Percentiles rank a stretch among this genome's conserved stretches.
These are phyloP conservation scores for Melanaphis sacchari DNA, from an alignment of 1,140 invertebrate species.

Conservation along the genomic window DNA sequence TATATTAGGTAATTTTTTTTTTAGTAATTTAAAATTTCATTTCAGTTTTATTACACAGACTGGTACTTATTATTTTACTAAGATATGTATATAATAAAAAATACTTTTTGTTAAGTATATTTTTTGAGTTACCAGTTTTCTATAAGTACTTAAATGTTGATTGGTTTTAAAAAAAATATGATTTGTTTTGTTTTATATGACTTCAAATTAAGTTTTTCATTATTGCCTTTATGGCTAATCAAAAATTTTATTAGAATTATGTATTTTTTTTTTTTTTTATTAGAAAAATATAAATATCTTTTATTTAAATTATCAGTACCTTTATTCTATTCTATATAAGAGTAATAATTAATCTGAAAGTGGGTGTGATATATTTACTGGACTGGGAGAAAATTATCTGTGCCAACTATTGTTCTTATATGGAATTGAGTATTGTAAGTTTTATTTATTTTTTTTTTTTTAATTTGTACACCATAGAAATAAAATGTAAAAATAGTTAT, in stretches of 20 bases:
- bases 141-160: background rate
- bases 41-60: background rate
- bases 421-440: background rate
- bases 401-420: background rate
- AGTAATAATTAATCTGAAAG: background rate
- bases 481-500: background rate
- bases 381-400: background rate
- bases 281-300: background rate
- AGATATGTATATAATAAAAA: background rate
- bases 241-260: background rate
- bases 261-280: background rate
- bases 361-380: background rate
- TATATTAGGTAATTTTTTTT: background rate
- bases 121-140: conserved; percentile 5
- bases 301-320: too few relatives aligned
- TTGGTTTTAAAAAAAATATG: background rate
- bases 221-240: background rate
- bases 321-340: background rate
- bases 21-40: background rate
- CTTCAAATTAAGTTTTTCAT: background rate
- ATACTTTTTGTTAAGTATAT: background rate
- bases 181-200: background rate
- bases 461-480: background rate
- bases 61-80: background rate
- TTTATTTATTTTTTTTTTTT: background rate